Base-by-base conservation (phyloP, 2,113 vertebrate genomes). In the Rhinoptilus africanus region DNA sequence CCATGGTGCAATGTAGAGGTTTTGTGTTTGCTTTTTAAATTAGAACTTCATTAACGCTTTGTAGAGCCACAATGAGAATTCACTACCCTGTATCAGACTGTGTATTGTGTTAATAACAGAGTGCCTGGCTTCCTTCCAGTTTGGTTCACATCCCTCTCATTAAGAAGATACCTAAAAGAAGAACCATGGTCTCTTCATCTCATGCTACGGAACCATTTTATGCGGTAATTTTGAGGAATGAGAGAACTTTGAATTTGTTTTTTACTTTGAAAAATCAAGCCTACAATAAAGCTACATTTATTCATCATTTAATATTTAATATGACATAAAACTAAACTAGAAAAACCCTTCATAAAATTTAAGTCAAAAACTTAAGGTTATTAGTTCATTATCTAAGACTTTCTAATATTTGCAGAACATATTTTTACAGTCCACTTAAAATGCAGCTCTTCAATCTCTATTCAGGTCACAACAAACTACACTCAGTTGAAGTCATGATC, bases 21-120 rank as follows among this genome's bases (percentile, higher is more conserved):
- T 96, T 96, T 78, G 91, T 97, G 96, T 95, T 97, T 97, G 97
- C 95, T 96, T 97, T 97, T 96, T 97, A 97, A 97, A 97, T 97
- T 97, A 97, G 96, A 97, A 96, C 96, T 97, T 97, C 97, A 97
- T 97, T 97, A 97, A 94, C 59, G 77, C 92, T 96, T 97, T 92
- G 96, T 94, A 96, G 89, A 96, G 95, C 86, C 95, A 97, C 96
- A 96, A 59, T 89, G 96, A 97, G 95, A 97, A 97, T 97, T 95
- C 91, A 91, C 80, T 88, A 68, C 91, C 34, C 84, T 93, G 80
- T 24, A 93, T 66, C 71, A 93, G 82, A 30, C 94, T 82, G 80
- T 76, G 90, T 22, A 56, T 30, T 82, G 80, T 92, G 77, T 19
- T 97, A 82, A 32, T 82, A 96, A 93, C 94, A 89, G 89, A 87